Conservation (phyloP, 1,140 invertebrate genomes). For the Aphaenogaster rudis region DNA sequence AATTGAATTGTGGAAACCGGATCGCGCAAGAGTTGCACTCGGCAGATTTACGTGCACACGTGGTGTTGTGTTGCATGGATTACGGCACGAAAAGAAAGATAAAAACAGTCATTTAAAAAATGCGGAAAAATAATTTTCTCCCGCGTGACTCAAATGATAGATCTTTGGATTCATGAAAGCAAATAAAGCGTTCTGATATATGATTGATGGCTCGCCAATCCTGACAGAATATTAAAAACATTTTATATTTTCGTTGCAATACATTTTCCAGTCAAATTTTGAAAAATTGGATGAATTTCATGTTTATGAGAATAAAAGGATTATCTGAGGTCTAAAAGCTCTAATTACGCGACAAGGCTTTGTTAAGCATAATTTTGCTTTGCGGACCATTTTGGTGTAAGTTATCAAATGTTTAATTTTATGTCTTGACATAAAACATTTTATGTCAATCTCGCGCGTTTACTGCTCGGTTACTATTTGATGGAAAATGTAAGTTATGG, state of each 20-base stretch:
- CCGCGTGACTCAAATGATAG: background rate
- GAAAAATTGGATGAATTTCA: background rate
- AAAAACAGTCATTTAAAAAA: background rate
- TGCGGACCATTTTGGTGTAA: background rate
- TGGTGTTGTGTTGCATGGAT: background rate
- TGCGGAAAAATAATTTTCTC: background rate
- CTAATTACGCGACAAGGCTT: background rate
- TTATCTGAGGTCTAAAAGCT: background rate
- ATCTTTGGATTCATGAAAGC: background rate
- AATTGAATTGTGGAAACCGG: conserved; percentile 54
- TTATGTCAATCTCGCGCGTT: background rate
- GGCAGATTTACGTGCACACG: background rate
- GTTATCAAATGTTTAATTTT: background rate
- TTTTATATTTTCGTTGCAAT: background rate
- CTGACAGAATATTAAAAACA: background rate
- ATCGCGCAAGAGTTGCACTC: conserved; percentile 10
- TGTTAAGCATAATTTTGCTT: background rate
- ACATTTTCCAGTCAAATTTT: background rate
- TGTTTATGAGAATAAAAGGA: no score
- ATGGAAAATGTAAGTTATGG: background rate
- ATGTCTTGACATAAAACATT: background rate
- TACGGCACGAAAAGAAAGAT: background rate
- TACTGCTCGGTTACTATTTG: background rate
- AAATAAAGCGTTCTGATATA: background rate
- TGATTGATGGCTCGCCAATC: background rate